Base-by-base conservation (phyloP, 1,140 invertebrate species). In the Radopholus similis region DNA sequence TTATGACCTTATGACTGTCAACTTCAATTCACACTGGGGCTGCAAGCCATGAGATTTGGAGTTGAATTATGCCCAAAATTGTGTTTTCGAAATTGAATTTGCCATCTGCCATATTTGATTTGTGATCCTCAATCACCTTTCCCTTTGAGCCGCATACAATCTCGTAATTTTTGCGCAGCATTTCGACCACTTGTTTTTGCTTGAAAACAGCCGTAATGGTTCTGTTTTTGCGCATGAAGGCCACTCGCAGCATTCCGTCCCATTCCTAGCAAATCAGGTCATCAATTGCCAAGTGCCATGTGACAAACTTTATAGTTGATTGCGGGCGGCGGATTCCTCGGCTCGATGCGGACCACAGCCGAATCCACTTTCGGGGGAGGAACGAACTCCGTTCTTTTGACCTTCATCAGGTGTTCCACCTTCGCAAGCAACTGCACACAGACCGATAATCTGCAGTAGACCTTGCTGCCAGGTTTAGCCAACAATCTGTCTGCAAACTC, bases 401-500 rank as follows among this genome's bases (percentile, higher is more conserved):
- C 91, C 87, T 97, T 97, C 91, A 99, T 97, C 18, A 99, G 83
- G 86, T 95, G 90, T 83, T 97, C 92, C 23, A 98, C 93, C 80
- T 91, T 86, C 6, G 95, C 91, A 67, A 99, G 84, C 9, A 99
- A 85, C 80, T 99, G 95, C 54, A 93, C 95, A 83, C 97, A 98
- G 37, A 97, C 89, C 60, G 94, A 96, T 21, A 99, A 84, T 64
- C 96, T 87, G 84, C 95, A 97, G 80, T 96, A 99, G 21, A 51
- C 84, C 86, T 98, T 98, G 74, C 97, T 93, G 11, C 95, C 95
- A 32, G 95, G 92, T 84, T 93, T 91, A 1, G 96, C 96, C 9
- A 96, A 91, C 64, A 99, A 85, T 83, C 96, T 86, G 79, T 97
- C 90, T 15, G 95, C 95, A 87, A 99, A 99, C 86, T 99, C 96